Conservation (phyloP, 2,113 vertebrate species). For the human region DNA sequence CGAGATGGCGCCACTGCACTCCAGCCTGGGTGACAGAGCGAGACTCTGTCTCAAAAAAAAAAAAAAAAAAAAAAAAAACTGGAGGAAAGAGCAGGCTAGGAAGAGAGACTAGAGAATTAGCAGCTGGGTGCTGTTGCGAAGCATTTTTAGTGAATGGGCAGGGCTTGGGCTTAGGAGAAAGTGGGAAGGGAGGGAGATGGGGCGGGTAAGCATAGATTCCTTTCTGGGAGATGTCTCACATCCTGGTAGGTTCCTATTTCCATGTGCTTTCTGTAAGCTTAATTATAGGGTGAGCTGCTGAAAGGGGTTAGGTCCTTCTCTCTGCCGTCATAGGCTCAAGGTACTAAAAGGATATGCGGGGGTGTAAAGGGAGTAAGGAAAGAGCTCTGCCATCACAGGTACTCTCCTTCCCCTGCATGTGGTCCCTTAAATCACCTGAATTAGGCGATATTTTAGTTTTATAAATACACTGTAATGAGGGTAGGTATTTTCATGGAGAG, state of each 20-base stretch:
- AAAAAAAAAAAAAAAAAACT: too few relatives aligned
- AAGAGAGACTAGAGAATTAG: neutral
- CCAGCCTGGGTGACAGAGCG: too few relatives aligned
- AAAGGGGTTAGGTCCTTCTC: neutral
- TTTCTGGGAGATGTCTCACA: neutral
- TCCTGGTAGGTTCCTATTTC: neutral
- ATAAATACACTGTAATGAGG: neutral
- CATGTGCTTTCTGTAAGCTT: neutral
- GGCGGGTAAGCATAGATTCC: neutral
- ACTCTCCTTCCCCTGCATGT: neutral
- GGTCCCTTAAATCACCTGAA: neutral
- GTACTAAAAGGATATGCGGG: neutral
- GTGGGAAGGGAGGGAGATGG: neutral
- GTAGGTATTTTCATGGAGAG: neutral
- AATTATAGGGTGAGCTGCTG: neutral
- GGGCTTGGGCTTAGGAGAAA: neutral
- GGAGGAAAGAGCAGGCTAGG: neutral
- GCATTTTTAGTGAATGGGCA: neutral
- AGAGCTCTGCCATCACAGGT: neutral
- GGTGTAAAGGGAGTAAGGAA: neutral
- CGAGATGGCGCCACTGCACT: too few relatives aligned
- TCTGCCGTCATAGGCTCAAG: neutral
- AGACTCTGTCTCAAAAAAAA: too few relatives aligned
- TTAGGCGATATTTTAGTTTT: slow-evolving; percentile 18
- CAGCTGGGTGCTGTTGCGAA: neutral